Evolutionary conservation across 2,113 vertebrate genomes (phyloP).

Genomic region (Colinus virginianus): DNA sequence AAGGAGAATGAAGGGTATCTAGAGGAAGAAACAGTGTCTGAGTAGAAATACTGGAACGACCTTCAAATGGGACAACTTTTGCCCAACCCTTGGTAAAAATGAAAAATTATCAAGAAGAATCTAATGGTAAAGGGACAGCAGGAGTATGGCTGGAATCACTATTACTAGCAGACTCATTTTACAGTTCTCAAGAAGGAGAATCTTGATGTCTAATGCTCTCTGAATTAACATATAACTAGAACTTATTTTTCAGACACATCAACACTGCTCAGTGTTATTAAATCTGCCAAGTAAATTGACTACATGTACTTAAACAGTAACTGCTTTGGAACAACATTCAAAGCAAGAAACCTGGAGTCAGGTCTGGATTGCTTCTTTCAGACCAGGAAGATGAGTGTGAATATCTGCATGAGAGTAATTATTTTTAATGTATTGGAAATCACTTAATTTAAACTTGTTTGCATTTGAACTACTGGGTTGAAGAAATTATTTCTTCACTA

Average conservation of each 20-base stretch:
- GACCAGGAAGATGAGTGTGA: not conserved
- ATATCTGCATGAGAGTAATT: not conserved
- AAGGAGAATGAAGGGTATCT: not conserved
- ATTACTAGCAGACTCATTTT: not conserved
- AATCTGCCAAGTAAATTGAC: not conserved
- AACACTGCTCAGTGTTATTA: not conserved
- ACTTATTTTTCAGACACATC: not conserved
- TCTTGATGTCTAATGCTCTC: not conserved
- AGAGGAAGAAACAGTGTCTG: not conserved
- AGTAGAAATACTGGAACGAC: not conserved
- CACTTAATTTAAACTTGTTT: conserved; percentile 14
- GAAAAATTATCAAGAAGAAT: not conserved
- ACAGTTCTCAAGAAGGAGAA: not conserved
- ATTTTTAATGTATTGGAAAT: not conserved
- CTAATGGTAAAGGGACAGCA: not conserved
- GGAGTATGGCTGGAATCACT: not conserved
- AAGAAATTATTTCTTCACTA: conserved; percentile 24
- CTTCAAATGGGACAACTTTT: not conserved
- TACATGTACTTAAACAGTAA: not conserved
- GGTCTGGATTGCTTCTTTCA: not conserved
- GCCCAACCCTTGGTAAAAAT: not conserved
- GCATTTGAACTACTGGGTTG: not conserved
- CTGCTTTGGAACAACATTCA: conserved; percentile 11
- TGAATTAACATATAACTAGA: not conserved
- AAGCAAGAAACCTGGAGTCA: not conserved